phyloP scores from a whole-genome alignment of 2,797 vertebrate genomes.

The Gila robusta region DNA sequence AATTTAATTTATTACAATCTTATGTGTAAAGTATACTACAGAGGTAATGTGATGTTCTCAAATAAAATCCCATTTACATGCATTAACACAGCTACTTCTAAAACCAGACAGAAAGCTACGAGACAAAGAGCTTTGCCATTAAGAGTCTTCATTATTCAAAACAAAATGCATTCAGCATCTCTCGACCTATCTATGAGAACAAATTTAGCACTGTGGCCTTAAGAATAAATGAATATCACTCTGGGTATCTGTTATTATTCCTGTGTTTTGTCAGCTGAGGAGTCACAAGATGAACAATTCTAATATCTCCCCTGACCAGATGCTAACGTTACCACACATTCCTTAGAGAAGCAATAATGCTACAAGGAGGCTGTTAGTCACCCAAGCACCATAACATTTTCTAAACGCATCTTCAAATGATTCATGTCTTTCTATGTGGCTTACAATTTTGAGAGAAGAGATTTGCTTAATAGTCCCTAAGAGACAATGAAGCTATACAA shows the following conservation, averaged over 20 bases:
- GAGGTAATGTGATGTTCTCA: conserved; percentile 13
- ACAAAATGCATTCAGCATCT: not conserved
- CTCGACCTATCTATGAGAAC: not conserved
- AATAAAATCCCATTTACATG: not conserved
- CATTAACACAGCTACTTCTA: not conserved
- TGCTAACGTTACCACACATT: conserved; percentile 12
- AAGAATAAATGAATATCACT: not conserved
- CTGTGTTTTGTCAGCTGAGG: not conserved
- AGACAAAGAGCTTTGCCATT: not conserved
- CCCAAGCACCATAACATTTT: conserved; percentile 1
- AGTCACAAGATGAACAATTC: conserved; percentile 47
- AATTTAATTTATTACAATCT: not conserved
- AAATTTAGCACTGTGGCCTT: conserved; percentile 4
- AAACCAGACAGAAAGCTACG: not conserved
- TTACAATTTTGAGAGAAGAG: not conserved
- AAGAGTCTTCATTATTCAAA: not conserved
- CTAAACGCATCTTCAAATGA: not conserved
- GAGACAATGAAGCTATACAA: not conserved
- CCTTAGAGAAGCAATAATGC: conserved; percentile 38
- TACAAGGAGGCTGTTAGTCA: conserved; percentile 25
- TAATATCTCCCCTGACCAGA: conserved; percentile 38
- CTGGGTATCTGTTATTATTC: not conserved
- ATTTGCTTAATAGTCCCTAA: conserved; percentile 5
- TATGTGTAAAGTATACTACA: conserved; percentile 3
- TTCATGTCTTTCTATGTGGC: not conserved